Evolutionary conservation across 2,797 vertebrate species (phyloP).

Genomic region (Pitangus sulphuratus): DNA sequence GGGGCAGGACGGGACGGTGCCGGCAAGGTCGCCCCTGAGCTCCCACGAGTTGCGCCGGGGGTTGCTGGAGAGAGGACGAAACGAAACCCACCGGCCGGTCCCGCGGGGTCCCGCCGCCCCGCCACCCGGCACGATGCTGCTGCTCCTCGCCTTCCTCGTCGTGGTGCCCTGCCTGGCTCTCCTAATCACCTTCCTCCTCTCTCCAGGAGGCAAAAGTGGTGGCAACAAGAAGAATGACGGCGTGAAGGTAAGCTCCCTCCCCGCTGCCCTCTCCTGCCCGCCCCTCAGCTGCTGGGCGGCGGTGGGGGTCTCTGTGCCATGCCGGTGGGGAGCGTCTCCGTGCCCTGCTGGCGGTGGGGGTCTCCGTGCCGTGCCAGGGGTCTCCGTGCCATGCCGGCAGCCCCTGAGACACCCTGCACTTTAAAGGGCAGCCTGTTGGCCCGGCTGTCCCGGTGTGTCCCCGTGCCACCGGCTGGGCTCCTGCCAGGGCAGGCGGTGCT

Average conservation of each 20-base stretch:
- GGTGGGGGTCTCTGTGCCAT: not conserved
- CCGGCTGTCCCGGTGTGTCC: not conserved
- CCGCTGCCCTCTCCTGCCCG: not conserved
- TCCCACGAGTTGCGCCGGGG: not conserved
- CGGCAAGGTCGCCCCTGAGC: not conserved
- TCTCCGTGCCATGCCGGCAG: rapidly evolving
- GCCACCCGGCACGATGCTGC: slow-evolving; percentile 70
- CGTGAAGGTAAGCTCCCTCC: slow-evolving; percentile 87
- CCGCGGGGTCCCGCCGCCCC: not conserved
- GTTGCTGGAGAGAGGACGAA: not conserved
- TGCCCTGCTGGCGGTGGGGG: not conserved
- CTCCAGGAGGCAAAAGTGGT: slow-evolving; percentile 93
- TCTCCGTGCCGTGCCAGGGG: not conserved
- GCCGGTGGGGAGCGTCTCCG: not conserved
- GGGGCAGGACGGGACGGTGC: not conserved
- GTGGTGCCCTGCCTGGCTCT: slow-evolving; percentile 86
- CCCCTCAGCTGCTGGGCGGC: not conserved
- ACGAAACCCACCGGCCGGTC: not conserved
- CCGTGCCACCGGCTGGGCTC: not conserved
- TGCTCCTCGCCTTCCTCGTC: slow-evolving; percentile 80
- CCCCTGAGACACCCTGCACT: not conserved
- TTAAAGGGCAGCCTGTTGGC: slow-evolving; percentile 14
- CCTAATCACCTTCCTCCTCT: slow-evolving; percentile 85
- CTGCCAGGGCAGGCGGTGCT: not conserved
- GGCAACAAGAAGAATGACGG: slow-evolving; percentile 96